Evolutionary conservation across 2,888 invertebrate species (phyloP), one percentile per base, ranked within the genome.

Genomic region (Eupithecia vulgata): DNA sequence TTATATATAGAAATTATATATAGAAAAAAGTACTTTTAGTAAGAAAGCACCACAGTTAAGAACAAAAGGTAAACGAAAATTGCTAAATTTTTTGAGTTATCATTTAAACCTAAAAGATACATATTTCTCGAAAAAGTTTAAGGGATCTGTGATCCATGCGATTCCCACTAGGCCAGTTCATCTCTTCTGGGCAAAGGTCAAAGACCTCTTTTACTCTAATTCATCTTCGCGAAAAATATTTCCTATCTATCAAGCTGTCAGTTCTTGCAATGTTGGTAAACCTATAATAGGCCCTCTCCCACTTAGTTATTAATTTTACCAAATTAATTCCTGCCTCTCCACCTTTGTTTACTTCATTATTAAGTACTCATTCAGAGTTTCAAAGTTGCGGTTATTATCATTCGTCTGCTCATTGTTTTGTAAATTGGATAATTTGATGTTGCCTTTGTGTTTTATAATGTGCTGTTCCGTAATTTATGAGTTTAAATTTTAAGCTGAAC

Each of bases 381-480:
- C 40, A 4, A 3, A 65, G 40, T 65, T 13, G 65, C 65, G 65
- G 65, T 65, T 40, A 65, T 40, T 21, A 65, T 42, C 40, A 65
- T 65, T 40, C n/a, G 37, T 64, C 37, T 42, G 40, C 13, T 40
- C 65, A 40, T 65, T 65, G 65, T 65, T 35, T 37, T n/a, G 65
- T 65, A 65, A 65, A 65, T 65, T 65, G 65, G 65, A 40, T 67
- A 67, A 67, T 48, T 67, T 34, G 17, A n/a, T 67, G 34, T 42
- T 40, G 17, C 34, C 30, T 48, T 67, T 67, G 67, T 67, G 67
- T 48, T n/a, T 52, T 52, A 10, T 67, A 25, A 57, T 25, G 57
- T 57, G 5, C 35, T 64, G 37, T 64, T 64, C 35, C 34, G 30
- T 34, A 30, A 61, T 61, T 48, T 12, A 64, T 17, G 37, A 64